These are phyloP conservation scores for Sphaerophoria taeniata DNA, from an alignment of 2,888 invertebrate species.

Conservation along the genomic window DNA sequence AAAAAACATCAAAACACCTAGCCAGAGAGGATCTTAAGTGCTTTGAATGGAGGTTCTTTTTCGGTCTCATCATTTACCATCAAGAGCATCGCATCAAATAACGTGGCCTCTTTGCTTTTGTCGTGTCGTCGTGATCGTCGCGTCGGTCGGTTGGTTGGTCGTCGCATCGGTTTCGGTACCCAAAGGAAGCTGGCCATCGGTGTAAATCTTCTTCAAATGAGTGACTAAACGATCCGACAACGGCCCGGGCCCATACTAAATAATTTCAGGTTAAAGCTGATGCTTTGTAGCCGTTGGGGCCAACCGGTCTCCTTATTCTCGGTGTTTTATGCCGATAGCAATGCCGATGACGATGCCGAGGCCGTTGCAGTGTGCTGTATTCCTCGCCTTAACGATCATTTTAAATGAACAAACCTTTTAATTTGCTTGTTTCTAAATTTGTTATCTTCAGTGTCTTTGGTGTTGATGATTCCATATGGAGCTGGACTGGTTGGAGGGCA, in stretches of 20 bases:
- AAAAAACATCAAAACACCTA: slow-evolving; percentile 58
- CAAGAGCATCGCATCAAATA: slow-evolving; percentile 27
- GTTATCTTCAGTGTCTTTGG: slow-evolving; percentile 74
- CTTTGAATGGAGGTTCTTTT: slow-evolving; percentile 47
- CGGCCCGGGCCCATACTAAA: slow-evolving; percentile 71
- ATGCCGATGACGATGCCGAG: slow-evolving; percentile 21
- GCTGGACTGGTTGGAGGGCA: too few species aligned
- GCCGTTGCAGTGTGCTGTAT: slow-evolving; percentile 29
- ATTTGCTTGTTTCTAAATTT: slow-evolving; percentile 77
- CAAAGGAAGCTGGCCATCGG: slow-evolving; percentile 71
- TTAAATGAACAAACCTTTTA: slow-evolving; percentile 77
- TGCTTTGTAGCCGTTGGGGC: slow-evolving; percentile 55
- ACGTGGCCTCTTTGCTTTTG: slow-evolving; percentile 26
- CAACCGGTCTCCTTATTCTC: slow-evolving; percentile 64
- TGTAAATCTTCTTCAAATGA: slow-evolving; percentile 75
- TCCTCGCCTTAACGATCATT: slow-evolving; percentile 75
- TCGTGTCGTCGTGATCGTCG: background rate
- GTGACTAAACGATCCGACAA: slow-evolving; percentile 75
- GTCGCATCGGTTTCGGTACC: slow-evolving; percentile 63
- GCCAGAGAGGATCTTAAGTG: slow-evolving; percentile 65
- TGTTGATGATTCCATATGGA: slow-evolving; percentile 47
- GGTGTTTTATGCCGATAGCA: slow-evolving; percentile 4
- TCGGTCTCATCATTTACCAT: slow-evolving; percentile 28
- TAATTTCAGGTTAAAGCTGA: slow-evolving; percentile 70
- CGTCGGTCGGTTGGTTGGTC: slow-evolving; percentile 27